Evolutionary conservation across 1,140 invertebrate genomes (phyloP).

Genomic region (Drosophila lowei): DNA sequence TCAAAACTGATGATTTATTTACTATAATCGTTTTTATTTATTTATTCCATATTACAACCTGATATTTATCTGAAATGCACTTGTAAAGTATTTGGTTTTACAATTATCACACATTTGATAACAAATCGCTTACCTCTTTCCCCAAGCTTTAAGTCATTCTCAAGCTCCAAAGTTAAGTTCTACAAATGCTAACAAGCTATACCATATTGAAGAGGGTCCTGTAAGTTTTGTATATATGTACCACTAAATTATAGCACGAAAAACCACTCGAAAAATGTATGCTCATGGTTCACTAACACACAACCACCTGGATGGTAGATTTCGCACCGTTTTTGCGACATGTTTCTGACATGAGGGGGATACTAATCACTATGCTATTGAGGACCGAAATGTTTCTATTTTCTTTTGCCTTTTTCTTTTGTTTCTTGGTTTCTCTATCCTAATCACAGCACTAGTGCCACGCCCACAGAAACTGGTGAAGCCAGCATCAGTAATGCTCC

Average conservation of each 20-base stretch:
- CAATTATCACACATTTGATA: background rate
- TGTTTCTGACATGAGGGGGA: background rate
- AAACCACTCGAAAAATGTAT: background rate
- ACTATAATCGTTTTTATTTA: background rate
- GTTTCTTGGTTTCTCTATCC: constrained; percentile 30
- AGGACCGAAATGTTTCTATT: constrained; percentile 12
- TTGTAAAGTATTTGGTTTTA: too few species aligned
- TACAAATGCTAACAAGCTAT: constrained; percentile 51
- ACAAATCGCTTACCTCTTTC: constrained; percentile 10
- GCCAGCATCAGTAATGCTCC: constrained; percentile 30
- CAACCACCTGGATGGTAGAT: too few species aligned
- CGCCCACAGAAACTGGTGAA: constrained; percentile 42
- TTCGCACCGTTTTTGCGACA: too few species aligned
- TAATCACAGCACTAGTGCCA: constrained; percentile 39
- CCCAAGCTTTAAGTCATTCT: constrained; percentile 60
- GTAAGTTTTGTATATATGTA: constrained; percentile 21
- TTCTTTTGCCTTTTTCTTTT: constrained; percentile 38
- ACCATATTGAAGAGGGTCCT: background rate
- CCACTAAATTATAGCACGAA: background rate
- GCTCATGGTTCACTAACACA: background rate
- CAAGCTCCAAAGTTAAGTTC: constrained; percentile 66
- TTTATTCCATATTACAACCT: background rate
- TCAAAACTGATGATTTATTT: background rate
- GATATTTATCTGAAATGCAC: too few species aligned
- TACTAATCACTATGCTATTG: background rate